A percentile compares a stretch with the other conserved stretches of the same genome.
Evolutionary conservation across 2,797 vertebrate genomes (phyloP).

Genomic region (Sylvilagus floridanus): DNA sequence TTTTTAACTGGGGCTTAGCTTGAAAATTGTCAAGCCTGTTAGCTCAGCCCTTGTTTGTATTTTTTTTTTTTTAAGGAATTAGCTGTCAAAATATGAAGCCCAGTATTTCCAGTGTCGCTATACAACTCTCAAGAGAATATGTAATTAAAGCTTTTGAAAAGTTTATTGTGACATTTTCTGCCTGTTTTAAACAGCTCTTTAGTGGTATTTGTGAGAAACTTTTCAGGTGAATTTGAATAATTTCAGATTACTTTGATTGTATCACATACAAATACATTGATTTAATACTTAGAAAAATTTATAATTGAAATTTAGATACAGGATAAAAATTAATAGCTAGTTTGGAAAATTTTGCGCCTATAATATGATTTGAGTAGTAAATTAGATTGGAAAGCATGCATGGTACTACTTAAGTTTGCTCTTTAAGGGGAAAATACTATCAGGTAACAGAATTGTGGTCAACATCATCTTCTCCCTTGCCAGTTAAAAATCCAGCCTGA

Average conservation of each 20-base stretch:
- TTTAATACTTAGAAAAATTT: not conserved
- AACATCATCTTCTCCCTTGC: not conserved
- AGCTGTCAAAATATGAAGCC: not conserved
- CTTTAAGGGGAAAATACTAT: constrained; percentile 57
- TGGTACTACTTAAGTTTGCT: not conserved
- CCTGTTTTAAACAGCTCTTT: not conserved
- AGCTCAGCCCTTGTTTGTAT: not conserved
- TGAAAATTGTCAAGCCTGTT: not conserved
- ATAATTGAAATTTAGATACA: constrained; percentile 27
- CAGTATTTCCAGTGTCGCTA: not conserved
- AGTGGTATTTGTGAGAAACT: not conserved
- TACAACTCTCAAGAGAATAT: not conserved
- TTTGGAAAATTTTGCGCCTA: constrained; percentile 47
- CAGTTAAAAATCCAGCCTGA: constrained; percentile 7
- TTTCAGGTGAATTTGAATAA: not conserved
- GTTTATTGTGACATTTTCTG: constrained; percentile 37
- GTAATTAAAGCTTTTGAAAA: constrained; percentile 24
- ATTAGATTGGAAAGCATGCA: not conserved
- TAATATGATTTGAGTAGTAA: constrained; percentile 7
- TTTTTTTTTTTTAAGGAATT: not conserved
- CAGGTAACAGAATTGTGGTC: not conserved
- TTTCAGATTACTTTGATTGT: constrained; percentile 27
- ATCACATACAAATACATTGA: not conserved
- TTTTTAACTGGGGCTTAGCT: constrained; percentile 17
- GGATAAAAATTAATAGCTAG: not conserved